Evolutionary conservation across 2,888 invertebrate genomes (phyloP).

Genomic region (Drosophila tripunctata): DNA sequence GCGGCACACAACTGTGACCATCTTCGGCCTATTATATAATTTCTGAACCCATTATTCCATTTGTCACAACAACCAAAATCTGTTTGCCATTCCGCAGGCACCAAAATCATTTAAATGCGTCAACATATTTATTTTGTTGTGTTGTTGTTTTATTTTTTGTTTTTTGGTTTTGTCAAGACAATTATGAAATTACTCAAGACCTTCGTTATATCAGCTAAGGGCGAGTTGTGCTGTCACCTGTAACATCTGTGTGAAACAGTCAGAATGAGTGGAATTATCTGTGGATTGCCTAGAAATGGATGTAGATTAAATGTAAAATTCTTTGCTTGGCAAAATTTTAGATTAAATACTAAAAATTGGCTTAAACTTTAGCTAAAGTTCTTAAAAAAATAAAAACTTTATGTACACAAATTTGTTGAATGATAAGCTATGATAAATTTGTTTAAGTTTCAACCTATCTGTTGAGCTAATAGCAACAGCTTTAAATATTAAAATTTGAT

Average conservation of each 20-base stretch:
- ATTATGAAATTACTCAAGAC: slow-evolving; percentile 62
- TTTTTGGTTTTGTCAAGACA: slow-evolving; percentile 41
- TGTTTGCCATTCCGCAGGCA: slow-evolving; percentile 41
- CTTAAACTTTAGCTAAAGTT: too few species aligned
- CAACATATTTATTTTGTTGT: slow-evolving; percentile 23
- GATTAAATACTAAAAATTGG: not conserved
- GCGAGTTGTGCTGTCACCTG: slow-evolving; percentile 2
- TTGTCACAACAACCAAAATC: slow-evolving; percentile 50
- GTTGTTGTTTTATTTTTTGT: too few species aligned
- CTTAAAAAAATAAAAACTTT: too few species aligned
- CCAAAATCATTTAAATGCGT: slow-evolving; percentile 65
- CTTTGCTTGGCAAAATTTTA: not conserved
- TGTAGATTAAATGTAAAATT: not conserved
- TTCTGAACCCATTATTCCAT: slow-evolving; percentile 67
- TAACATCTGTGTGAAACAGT: slow-evolving; percentile 12
- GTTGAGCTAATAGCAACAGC: too few species aligned
- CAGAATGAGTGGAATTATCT: not conserved
- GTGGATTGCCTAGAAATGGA: not conserved
- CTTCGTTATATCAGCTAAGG: slow-evolving; percentile 49
- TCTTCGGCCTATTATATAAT: slow-evolving; percentile 63
- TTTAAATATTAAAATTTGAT: too few species aligned
- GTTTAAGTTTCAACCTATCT: too few species aligned
- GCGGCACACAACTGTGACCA: slow-evolving; percentile 68
- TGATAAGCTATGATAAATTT: too few species aligned
- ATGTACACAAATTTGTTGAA: too few species aligned